phyloP scores from a whole-genome alignment of 2,113 vertebrate genomes.

The Salvator merianae region DNA sequence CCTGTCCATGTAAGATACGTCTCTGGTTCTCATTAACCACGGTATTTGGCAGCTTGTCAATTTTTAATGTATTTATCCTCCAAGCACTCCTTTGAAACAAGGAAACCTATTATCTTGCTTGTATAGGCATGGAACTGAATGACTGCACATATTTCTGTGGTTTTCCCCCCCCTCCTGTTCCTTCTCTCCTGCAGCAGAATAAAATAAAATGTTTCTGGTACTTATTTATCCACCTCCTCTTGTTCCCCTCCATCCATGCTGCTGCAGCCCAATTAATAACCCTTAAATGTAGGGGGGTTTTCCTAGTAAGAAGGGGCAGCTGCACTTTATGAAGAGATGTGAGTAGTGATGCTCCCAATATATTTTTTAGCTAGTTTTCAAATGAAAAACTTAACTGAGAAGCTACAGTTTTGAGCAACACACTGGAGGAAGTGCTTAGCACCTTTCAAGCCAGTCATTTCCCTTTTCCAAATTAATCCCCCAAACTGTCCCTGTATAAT shows the following conservation, averaged over 20 bases:
- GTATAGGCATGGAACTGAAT: background rate
- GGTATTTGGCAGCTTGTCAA: slow-evolving; percentile 11
- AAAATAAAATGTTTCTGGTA: background rate
- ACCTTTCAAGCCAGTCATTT: background rate
- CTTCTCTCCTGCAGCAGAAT: background rate
- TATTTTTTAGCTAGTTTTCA: background rate
- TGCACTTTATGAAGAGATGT: background rate
- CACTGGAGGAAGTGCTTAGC: background rate
- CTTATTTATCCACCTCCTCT: background rate
- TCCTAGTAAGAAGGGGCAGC: background rate
- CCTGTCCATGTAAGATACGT: background rate
- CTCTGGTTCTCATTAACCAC: slow-evolving; percentile 13
- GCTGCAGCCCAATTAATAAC: background rate
- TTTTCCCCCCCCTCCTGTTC: background rate
- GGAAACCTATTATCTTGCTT: background rate
- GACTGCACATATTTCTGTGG: background rate
- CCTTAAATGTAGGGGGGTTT: background rate
- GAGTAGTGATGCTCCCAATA: background rate
- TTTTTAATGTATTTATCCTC: background rate
- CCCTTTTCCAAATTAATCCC: background rate
- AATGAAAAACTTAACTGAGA: background rate
- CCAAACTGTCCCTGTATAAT: background rate
- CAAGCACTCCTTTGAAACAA: slow-evolving; percentile 10
- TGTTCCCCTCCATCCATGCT: background rate
- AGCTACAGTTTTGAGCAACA: background rate